Conservation (phyloP, 1,140 invertebrate species). For the Lithobius niger region DNA sequence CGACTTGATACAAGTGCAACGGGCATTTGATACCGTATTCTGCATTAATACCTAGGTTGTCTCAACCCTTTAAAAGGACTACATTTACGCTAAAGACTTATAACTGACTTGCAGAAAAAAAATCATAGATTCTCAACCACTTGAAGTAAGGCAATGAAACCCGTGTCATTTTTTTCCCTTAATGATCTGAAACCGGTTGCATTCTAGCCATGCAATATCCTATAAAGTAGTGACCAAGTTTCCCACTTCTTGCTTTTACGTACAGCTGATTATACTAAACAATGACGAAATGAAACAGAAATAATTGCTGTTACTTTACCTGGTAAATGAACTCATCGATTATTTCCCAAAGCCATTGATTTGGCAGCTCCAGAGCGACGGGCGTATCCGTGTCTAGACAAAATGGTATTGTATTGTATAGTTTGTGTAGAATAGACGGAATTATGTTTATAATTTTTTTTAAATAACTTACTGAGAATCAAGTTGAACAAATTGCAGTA, state of each 20-base stretch:
- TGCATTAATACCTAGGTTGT: neutral
- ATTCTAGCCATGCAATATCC: too few relatives aligned
- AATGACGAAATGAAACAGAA: neutral
- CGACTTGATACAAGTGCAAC: constrained; percentile 11
- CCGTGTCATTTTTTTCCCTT: too few relatives aligned
- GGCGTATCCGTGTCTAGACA: constrained; percentile 61
- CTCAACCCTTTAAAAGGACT: too few relatives aligned
- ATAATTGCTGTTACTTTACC: constrained; percentile 23
- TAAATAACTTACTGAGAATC: constrained; percentile 52
- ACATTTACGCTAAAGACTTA: too few relatives aligned
- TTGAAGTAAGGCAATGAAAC: too few relatives aligned
- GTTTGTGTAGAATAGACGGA: neutral
- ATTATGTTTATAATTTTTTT: neutral
- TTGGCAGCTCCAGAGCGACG: constrained; percentile 82
- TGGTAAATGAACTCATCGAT: constrained; percentile 83
- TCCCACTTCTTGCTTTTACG: too few relatives aligned
- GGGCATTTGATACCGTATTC: neutral
- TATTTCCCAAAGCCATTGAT: constrained; percentile 99
- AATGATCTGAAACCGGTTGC: too few relatives aligned
- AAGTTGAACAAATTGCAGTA: constrained; percentile 97
- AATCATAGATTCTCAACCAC: too few relatives aligned
- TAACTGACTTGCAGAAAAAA: too few relatives aligned
- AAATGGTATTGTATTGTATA: too few relatives aligned
- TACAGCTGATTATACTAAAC: constrained; percentile 55
- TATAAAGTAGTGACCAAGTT: neutral